A percentile compares a stretch with the other conserved stretches of the same genome.
phyloP scores from a whole-genome alignment of 2,797 vertebrate genomes.

The Acanthurus leucopareius region DNA sequence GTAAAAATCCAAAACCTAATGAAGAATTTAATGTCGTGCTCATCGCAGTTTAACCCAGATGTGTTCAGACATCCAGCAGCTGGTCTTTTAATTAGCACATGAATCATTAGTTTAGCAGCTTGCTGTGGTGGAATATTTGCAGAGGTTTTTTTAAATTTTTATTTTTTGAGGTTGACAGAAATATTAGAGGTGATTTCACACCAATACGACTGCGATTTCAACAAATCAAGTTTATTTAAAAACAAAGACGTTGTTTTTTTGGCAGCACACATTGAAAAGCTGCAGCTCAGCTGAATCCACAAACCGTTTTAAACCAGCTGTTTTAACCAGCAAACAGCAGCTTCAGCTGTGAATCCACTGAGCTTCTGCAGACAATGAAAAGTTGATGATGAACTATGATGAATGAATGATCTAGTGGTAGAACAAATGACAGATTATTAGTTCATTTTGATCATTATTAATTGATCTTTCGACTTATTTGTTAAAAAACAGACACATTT shows the following conservation, averaged over 20 bases:
- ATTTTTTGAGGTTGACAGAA: conserved; percentile 16
- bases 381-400: not conserved
- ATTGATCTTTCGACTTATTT: too few species aligned
- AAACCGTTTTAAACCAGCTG: not conserved
- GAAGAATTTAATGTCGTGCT: conserved; percentile 38
- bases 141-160: not conserved
- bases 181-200: conserved; percentile 16
- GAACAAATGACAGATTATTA: not conserved
- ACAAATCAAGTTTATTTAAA: not conserved
- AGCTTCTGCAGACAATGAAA: not conserved
- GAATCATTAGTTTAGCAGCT: conserved; percentile 41
- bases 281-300: conserved; percentile 2
- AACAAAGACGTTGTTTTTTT: conserved; percentile 12
- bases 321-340: not conserved
- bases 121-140: conserved; percentile 17
- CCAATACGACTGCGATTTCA: conserved; percentile 17
- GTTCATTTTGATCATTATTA: not conserved
- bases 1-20: conserved; percentile 42
- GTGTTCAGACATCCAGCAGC: conserved; percentile 57
- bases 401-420: not conserved
- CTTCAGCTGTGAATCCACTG: too few species aligned
- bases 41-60: conserved; percentile 42
- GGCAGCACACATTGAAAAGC: not conserved
- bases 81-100: conserved; percentile 83
- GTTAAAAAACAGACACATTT: not conserved